Evolutionary conservation across 2,888 invertebrate genomes (phyloP).

Genomic region (Tetheella fluctuosa): DNA sequence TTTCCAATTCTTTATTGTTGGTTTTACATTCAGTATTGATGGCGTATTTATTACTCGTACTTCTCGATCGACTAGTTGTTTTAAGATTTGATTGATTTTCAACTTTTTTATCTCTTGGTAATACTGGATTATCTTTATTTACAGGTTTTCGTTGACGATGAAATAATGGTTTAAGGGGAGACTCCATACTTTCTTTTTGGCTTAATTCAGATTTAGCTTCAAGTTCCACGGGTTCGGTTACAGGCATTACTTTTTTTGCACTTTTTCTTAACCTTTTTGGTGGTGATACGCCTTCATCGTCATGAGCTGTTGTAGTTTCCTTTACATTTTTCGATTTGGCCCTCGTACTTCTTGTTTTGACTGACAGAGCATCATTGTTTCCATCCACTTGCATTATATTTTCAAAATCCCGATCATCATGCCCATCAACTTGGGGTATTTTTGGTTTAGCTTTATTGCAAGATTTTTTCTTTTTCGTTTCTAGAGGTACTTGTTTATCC

Average conservation of each 20-base stretch:
- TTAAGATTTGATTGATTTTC: neutral
- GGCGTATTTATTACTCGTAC: conserved; percentile 14
- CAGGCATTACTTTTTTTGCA: conserved; percentile 15
- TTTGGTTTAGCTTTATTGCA: conserved; percentile 36
- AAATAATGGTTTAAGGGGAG: neutral
- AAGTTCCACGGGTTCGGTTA: conserved; percentile 9
- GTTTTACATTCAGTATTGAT: conserved; percentile 7
- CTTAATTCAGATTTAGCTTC: conserved; percentile 7
- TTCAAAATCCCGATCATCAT: conserved; percentile 60
- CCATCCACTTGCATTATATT: conserved; percentile 69
- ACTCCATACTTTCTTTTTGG: conserved; percentile 4
- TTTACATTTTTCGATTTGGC: conserved; percentile 42
- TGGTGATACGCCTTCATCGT: conserved; percentile 59
- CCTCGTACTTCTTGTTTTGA: conserved; percentile 50
- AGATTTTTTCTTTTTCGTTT: conserved; percentile 28
- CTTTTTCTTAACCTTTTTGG: conserved; percentile 60
- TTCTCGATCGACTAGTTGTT: conserved; percentile 20
- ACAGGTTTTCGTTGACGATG: conserved; percentile 8
- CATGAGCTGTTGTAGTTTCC: conserved; percentile 30
- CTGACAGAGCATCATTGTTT: conserved; percentile 52
- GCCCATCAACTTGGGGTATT: conserved; percentile 83
- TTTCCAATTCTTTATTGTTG: conserved; percentile 14
- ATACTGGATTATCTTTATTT: conserved; percentile 11
- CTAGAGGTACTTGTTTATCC: conserved; percentile 19
- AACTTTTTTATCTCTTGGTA: neutral